Evolutionary conservation across 2,888 invertebrate species (phyloP).

Genomic region (Gymnoscelis rufifasciata): DNA sequence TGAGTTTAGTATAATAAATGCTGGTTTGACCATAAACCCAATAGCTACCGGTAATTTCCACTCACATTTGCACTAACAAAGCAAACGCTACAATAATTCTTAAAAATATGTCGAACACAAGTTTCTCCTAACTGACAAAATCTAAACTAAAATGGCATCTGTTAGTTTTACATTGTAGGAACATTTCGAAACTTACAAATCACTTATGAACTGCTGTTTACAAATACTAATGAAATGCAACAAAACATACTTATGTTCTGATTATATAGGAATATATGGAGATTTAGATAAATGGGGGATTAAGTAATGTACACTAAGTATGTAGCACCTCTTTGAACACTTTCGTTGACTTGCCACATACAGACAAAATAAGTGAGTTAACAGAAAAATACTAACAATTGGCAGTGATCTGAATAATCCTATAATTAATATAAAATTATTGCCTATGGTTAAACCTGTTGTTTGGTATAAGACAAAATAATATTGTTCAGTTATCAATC

Average conservation of each 20-base stretch:
- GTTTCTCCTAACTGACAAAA: conserved; percentile 38
- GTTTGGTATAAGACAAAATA: neutral
- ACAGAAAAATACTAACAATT: neutral
- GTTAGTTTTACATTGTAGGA: conserved; percentile 65
- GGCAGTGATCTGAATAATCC: conserved; percentile 2
- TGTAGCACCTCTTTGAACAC: conserved; percentile 32
- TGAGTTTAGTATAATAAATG: conserved; percentile 36
- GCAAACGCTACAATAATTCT: conserved; percentile 24
- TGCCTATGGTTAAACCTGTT: conserved; percentile 1
- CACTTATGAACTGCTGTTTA: conserved; percentile 33
- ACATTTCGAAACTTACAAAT: conserved; percentile 60
- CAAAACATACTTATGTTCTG: conserved; percentile 13
- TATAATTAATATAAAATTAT: neutral
- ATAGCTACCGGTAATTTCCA: conserved; percentile 38
- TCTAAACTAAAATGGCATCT: conserved; percentile 62
- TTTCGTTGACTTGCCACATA: conserved; percentile 7
- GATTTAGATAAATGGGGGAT: neutral
- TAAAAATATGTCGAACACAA: conserved; percentile 49
- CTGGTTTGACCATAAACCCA: conserved; percentile 37
- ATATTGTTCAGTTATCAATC: conserved; percentile 1
- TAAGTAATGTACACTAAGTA: conserved; percentile 10
- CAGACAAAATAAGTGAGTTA: neutral
- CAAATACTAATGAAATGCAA: conserved; percentile 16
- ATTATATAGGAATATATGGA: neutral
- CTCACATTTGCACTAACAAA: conserved; percentile 2